Percentiles rank a stretch among this genome's conserved stretches.
Evolutionary conservation across 2,888 invertebrate species (phyloP).

Genomic region (Dexiosoma caninum): DNA sequence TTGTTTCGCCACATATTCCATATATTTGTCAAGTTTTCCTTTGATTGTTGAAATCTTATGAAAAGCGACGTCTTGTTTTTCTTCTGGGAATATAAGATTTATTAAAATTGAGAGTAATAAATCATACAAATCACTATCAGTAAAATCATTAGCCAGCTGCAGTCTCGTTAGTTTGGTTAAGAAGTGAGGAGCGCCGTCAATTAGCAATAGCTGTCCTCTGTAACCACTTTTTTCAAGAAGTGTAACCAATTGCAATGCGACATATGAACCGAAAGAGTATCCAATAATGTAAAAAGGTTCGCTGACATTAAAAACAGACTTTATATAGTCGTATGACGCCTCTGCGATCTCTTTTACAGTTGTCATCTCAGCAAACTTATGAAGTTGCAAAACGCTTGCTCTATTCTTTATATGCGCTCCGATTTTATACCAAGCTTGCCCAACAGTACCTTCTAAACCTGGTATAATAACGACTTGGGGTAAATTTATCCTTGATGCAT

Average conservation of each 20-base stretch:
- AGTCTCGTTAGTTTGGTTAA: slow-evolving; percentile 79
- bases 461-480: slow-evolving; percentile 80
- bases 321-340: slow-evolving; percentile 79
- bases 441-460: slow-evolving; percentile 84
- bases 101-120: slow-evolving; percentile 71
- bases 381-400: slow-evolving; percentile 72
- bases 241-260: slow-evolving; percentile 87
- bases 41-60: slow-evolving; percentile 80
- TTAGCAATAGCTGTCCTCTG: slow-evolving; percentile 82
- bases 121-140: slow-evolving; percentile 73
- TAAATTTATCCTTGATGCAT: slow-evolving; percentile 66
- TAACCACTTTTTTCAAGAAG: slow-evolving; percentile 84
- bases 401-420: slow-evolving; percentile 69
- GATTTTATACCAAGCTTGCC: slow-evolving; percentile 75
- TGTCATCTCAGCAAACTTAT: slow-evolving; percentile 69
- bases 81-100: slow-evolving; percentile 74
- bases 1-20: slow-evolving; percentile 78
- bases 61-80: slow-evolving; percentile 77
- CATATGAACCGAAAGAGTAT: slow-evolving; percentile 91
- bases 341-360: slow-evolving; percentile 70
- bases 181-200: slow-evolving; percentile 90
- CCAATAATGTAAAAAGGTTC: slow-evolving; percentile 87
- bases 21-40: slow-evolving; percentile 80
- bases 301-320: slow-evolving; percentile 79
- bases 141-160: slow-evolving; percentile 69